Conservation (phyloP, 2,797 vertebrate species). For the Catharus ustulatus region DNA sequence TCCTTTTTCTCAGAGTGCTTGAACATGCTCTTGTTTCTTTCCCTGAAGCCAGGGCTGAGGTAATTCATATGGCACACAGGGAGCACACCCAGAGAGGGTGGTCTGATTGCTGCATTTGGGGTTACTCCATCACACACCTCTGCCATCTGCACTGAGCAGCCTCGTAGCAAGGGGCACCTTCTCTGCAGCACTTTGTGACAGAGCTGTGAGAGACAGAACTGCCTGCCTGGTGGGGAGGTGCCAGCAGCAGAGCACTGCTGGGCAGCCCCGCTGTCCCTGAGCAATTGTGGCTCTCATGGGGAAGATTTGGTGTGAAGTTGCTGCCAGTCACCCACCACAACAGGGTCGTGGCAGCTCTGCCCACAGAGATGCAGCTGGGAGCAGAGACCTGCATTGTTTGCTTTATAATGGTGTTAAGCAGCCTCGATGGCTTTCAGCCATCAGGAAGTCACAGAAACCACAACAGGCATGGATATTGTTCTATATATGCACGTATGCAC, state of each 20-base stretch:
- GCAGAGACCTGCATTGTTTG: neutral
- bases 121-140: neutral
- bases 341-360: neutral
- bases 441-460: neutral
- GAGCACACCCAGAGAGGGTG: neutral
- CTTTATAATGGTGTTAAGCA: neutral
- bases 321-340: neutral
- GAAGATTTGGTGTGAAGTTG: fast-evolving
- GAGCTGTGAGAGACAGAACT: neutral
- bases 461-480: neutral
- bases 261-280: fast-evolving
- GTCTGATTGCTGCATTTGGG: neutral
- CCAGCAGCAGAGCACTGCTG: neutral
- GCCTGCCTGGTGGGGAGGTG: neutral
- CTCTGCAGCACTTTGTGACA: neutral
- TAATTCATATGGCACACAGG: too few relatives aligned
- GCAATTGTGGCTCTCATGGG: fast-evolving
- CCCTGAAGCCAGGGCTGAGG: neutral
- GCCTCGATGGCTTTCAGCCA: fast-evolving
- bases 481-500: neutral
- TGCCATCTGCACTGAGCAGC: neutral
- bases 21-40: neutral
- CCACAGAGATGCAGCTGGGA: neutral
- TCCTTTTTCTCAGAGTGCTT: neutral
- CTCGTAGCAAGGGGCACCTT: neutral